Base-by-base conservation (phyloP, 1,140 invertebrate genomes). In the Thaumetopoea pityocampa region DNA sequence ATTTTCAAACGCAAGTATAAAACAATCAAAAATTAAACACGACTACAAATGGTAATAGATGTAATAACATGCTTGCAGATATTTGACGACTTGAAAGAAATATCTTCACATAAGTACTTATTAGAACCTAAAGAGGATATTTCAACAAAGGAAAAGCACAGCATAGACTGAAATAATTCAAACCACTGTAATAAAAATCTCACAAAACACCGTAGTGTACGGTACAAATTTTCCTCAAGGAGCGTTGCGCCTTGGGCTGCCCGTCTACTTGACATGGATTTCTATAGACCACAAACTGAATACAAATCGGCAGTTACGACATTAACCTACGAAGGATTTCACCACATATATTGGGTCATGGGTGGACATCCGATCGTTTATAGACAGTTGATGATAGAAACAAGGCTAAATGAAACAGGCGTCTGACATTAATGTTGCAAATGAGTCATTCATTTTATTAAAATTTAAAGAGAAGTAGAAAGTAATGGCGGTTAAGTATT, bases 251-350 rank as follows among this genome's bases (percentile, higher is more conserved):
- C 67, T 68, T 62, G 52, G 60, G 42, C 34, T 61, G 57, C 58
- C 57, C 61, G 71, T 60, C 66, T 56, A 73, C 80, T 84, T 84
- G 80, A 84, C 80, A 84, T 81, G 77, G 69, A 78, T 84, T 81
- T 80, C 74, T 74, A 84, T 62, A 67, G 51, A 51, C 32, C 61
- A 60, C 66, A 56, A 41, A 56, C 57, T 69, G 80, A 77, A 84
- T 84, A 84, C 77, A 63, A 81, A 84, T 56, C 40, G 57, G 20
- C 40, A 11, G 55, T 81, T 79, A 71, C 76, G 57, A 70, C 76
- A 81, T 62, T 58, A 61, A 54, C 51, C 58, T 54, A 43, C 41
- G 60, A 68, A 77, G 71, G 79, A 80, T 84, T 84, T 84, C 80
- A 80, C 76, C 67, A 63, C 73, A 63, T 67, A 64, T 81, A 79